phyloP scores from a whole-genome alignment of 2,797 vertebrate genomes.

The Bradypodion ventrale region DNA sequence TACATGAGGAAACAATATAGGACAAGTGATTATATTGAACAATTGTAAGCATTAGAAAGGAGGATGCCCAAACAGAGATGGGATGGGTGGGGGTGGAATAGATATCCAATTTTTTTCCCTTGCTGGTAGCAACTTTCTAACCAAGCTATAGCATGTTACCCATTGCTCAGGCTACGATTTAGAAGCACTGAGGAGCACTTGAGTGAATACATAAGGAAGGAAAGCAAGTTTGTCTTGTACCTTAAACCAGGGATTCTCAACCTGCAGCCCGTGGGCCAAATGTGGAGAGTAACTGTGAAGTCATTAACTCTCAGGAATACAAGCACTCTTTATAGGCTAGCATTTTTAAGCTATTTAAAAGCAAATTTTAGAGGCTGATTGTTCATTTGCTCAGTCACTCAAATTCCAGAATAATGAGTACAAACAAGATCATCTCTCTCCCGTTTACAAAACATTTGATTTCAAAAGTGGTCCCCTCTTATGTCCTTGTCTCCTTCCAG shows the following conservation, averaged over 20 bases:
- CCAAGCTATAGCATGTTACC: neutral
- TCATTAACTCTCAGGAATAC: neutral
- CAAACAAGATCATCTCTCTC: neutral
- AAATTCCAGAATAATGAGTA: neutral
- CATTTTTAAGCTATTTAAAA: neutral
- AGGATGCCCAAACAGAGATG: neutral
- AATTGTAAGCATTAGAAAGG: neutral
- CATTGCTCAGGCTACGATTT: no score
- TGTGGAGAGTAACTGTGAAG: neutral
- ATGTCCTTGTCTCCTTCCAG: neutral
- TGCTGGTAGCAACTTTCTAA: neutral
- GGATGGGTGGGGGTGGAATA: no score
- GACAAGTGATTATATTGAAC: no score
- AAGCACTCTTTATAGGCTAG: neutral
- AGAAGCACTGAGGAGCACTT: no score
- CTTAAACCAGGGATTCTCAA: no score
- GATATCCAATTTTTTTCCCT: neutral
- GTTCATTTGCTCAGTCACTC: neutral
- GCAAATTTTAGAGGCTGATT: neutral
- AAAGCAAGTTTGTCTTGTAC: no score
- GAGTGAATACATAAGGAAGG: no score
- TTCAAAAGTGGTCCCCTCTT: neutral
- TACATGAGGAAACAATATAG: no score
- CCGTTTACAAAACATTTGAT: neutral
- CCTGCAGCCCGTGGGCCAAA: no score